Conservation (phyloP, 2,113 vertebrate genomes). For the Pelvicachromis taeniatus region DNA sequence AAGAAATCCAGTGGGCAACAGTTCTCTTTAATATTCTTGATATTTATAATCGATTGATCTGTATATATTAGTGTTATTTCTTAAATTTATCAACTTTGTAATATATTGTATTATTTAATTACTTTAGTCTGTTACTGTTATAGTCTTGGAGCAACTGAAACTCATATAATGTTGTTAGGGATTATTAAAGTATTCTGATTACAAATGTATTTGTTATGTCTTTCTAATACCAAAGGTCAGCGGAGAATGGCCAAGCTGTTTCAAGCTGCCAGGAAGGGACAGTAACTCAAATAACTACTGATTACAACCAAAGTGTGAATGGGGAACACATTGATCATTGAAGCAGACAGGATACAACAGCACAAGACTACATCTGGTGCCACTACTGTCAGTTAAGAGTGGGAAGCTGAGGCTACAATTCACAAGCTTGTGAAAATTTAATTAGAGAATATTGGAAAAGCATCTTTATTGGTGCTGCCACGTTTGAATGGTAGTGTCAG, state of each 20-base stretch:
- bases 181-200: neutral
- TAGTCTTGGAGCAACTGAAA: neutral
- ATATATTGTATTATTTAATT: neutral
- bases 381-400: neutral
- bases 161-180: neutral
- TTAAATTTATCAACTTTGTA: neutral
- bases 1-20: neutral
- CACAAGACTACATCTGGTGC: neutral
- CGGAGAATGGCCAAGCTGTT: neutral
- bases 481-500: neutral
- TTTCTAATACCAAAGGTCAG: neutral
- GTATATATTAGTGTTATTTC: neutral
- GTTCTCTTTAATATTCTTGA: neutral
- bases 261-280: neutral
- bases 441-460: neutral
- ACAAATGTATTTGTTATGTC: neutral
- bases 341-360: neutral
- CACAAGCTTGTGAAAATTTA: neutral
- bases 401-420: neutral
- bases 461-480: neutral
- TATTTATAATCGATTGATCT: neutral
- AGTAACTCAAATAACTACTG: neutral
- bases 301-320: neutral
- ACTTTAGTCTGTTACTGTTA: neutral
- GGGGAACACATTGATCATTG: neutral